Base-by-base conservation (phyloP, 2,797 vertebrate species). In the Thripadectes ignobilis region DNA sequence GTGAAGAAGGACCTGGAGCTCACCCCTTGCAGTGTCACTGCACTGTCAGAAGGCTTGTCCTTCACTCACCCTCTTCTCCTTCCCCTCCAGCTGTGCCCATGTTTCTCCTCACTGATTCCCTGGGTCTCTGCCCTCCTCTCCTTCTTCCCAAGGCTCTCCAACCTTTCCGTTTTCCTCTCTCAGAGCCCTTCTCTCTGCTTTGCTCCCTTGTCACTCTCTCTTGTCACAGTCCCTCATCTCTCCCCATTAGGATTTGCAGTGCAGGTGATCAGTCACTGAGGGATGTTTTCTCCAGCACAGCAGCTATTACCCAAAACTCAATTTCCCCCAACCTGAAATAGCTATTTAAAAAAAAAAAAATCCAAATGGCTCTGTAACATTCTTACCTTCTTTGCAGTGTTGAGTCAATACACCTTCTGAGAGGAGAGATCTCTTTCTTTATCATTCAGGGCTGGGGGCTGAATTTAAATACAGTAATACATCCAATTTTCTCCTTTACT, bases 251-350 rank as follows among this genome's bases (percentile, higher is more conserved):
- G 95, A 68, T 89, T 89, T 94, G 83, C 88, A 93, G 96, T 55
- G 81, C 96, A 97, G 96, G 89, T 97, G 96, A 98, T 98, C 97
- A 63, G 92, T 96, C 95, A 96, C 86, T 92, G 87, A 87, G 87
- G 69, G 67, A 62, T 88, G 68, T 91, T 93, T 94, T 93, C 89
- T 88, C 72, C 82, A 77, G 84, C 67, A 69, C 78, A 91, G 86
- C 91, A 88, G 84, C 92, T 94, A 92, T 96, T 96, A 93, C 93
- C 94, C 94, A 85, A 94, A 94, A 95, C 88, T 95, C 93, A 89
- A 91, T 97, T 96, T 95, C 83, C 66, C 84, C 88, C 15, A 66
- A 75, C 85, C 75, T 57, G 75, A 93, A 95, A 97, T 93, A 84
- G 84, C 93, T 94, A 30, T 91, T 94, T 49, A 2, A 9, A 27